phyloP scores from a whole-genome alignment of 2,113 vertebrate genomes.

The Dicrurus megarhynchus region DNA sequence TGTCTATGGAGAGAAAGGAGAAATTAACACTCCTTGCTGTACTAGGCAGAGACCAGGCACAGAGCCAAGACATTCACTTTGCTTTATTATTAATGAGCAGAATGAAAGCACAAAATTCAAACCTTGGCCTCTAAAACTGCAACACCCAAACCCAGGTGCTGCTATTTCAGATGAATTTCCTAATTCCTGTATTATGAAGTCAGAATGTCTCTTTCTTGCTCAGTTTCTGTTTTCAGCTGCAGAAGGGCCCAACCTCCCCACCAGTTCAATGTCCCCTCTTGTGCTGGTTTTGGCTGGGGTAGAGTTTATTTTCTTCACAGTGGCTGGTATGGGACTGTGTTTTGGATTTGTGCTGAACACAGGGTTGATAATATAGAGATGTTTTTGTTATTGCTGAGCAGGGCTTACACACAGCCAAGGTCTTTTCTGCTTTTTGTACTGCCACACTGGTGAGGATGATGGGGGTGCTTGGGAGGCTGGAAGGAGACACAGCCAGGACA shows the following conservation, averaged over 20 bases:
- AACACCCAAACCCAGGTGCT: background rate
- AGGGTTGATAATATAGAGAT: background rate
- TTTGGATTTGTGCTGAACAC: background rate
- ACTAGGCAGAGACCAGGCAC: background rate
- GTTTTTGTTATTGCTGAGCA: background rate
- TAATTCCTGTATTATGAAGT: background rate
- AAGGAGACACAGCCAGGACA: background rate
- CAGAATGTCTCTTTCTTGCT: background rate
- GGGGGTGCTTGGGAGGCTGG: background rate
- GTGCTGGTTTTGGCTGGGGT: background rate
- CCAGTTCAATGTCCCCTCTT: background rate
- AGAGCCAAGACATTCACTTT: background rate
- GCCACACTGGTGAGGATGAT: background rate
- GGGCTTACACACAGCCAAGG: background rate
- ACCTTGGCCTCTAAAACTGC: background rate
- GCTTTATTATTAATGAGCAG: background rate
- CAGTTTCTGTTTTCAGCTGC: background rate
- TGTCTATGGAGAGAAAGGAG: conserved; percentile 68
- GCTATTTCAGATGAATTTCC: background rate
- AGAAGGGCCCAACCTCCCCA: background rate
- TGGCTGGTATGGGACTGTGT: background rate
- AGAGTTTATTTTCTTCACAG: background rate
- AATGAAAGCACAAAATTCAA: background rate
- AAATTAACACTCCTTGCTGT: background rate
- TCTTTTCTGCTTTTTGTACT: background rate